phyloP scores from a whole-genome alignment of 2,888 invertebrate genomes.

The Bellardia bayeri region DNA sequence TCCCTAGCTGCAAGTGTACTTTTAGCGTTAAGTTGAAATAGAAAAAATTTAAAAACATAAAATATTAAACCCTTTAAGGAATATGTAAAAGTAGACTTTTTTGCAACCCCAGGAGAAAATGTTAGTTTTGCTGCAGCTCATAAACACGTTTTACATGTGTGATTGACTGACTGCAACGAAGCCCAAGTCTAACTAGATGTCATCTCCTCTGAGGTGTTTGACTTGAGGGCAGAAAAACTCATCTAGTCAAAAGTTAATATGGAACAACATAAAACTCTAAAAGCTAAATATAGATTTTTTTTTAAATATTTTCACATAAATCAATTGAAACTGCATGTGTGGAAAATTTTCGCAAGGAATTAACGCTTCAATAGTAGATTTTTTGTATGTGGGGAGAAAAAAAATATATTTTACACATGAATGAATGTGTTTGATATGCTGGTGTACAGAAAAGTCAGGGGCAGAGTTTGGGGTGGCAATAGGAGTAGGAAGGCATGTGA shows the following conservation, averaged over 20 bases:
- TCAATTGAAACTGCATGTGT: slow-evolving; percentile 64
- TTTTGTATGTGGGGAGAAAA: slow-evolving; percentile 4
- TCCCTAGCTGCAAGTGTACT: slow-evolving; percentile 1
- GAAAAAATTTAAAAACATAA: background rate
- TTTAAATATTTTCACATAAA: slow-evolving; percentile 36
- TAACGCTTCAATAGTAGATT: slow-evolving; percentile 59
- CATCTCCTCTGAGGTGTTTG: slow-evolving; percentile 23
- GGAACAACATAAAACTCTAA: slow-evolving; percentile 34
- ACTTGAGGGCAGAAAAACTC: slow-evolving; percentile 37
- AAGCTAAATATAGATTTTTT: slow-evolving; percentile 29
- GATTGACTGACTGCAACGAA: slow-evolving; percentile 32
- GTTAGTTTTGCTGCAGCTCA: slow-evolving; percentile 13
- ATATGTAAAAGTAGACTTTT: slow-evolving; percentile 1
- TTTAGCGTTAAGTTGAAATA: slow-evolving; percentile 9
- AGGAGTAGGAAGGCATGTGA: background rate
- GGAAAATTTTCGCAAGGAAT: slow-evolving; percentile 54
- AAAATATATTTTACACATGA: slow-evolving; percentile 56
- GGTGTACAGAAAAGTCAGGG: background rate
- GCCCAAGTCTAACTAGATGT: background rate
- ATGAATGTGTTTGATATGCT: background rate
- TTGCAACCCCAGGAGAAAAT: background rate
- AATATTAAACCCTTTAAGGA: slow-evolving; percentile 45
- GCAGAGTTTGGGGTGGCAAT: background rate
- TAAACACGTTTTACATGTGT: slow-evolving; percentile 7
- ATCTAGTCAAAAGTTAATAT: slow-evolving; percentile 57